phyloP scores from a whole-genome alignment of 2,888 invertebrate species.

The Dryadula phaetusa region DNA sequence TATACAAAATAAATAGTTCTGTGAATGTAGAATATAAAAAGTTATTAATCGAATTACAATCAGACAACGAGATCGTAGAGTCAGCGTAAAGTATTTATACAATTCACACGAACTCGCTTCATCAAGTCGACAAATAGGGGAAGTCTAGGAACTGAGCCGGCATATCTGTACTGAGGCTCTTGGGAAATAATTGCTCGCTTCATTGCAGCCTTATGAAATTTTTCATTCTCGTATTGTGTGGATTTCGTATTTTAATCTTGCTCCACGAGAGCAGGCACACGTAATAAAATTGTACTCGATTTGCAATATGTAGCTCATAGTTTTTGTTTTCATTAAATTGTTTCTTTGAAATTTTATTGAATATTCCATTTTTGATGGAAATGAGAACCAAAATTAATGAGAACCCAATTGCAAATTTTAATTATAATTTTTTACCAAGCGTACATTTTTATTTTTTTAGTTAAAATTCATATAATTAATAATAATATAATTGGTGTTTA shows the following conservation, averaged over 20 bases:
- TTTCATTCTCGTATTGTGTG: slow-evolving; percentile 54
- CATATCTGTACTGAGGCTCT: slow-evolving; percentile 75
- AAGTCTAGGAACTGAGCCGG: slow-evolving; percentile 70
- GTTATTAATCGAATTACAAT: slow-evolving; percentile 42
- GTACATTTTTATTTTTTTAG: too few species aligned
- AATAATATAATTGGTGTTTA: too few species aligned
- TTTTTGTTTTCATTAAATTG: slow-evolving; percentile 26
- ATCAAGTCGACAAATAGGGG: slow-evolving; percentile 75
- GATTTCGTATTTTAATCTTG: slow-evolving; percentile 44
- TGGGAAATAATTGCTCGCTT: slow-evolving; percentile 78
- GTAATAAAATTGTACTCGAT: slow-evolving; percentile 26
- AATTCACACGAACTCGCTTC: slow-evolving; percentile 51
- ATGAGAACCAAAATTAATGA: too few species aligned
- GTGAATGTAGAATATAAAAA: slow-evolving; percentile 24
- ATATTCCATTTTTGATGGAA: neutral
- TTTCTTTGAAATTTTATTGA: slow-evolving; percentile 17
- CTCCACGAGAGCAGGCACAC: slow-evolving; percentile 34
- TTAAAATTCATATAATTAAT: too few species aligned
- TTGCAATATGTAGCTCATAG: slow-evolving; percentile 27
- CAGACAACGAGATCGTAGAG: slow-evolving; percentile 34
- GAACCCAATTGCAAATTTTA: too few species aligned
- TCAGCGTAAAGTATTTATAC: slow-evolving; percentile 45
- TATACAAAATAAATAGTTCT: neutral
- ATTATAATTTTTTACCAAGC: too few species aligned
- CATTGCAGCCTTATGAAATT: slow-evolving; percentile 71